A percentile compares a stretch with the other conserved stretches of the same genome.
These are phyloP conservation scores for Halocaridina rubra DNA, from an alignment of 2,888 invertebrate species.

Conservation along the genomic window DNA sequence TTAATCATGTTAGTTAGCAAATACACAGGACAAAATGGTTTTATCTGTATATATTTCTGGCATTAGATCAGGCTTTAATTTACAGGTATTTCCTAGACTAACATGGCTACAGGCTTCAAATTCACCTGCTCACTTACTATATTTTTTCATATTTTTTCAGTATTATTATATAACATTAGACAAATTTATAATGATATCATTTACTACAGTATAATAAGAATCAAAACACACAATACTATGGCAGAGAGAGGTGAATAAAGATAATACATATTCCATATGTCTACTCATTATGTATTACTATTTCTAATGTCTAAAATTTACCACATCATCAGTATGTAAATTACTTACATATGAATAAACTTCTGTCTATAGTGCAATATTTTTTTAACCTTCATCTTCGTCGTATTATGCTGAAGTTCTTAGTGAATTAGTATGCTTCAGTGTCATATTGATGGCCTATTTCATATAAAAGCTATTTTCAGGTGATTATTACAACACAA, in stretches of 20 bases:
- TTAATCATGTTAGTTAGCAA: background rate
- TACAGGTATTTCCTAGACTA: background rate
- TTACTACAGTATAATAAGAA: no score
- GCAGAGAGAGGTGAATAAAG: slow-evolving; percentile 42
- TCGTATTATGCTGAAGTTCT: background rate
- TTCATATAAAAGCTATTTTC: background rate
- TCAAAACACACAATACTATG: slow-evolving; percentile 31
- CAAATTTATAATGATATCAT: no score
- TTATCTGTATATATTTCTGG: no score
- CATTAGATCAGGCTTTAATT: background rate
- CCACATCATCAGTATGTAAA: slow-evolving; percentile 51
- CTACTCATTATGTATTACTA: slow-evolving; percentile 54
- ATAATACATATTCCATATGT: slow-evolving; percentile 42
- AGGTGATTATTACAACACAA: background rate
- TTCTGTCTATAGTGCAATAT: slow-evolving; percentile 9
- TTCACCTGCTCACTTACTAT: slow-evolving; percentile 31
- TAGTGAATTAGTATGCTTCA: background rate
- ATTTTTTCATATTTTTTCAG: slow-evolving; percentile 42
- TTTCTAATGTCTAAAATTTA: slow-evolving; percentile 55
- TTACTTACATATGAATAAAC: slow-evolving; percentile 53
- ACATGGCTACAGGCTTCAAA: slow-evolving; percentile 38
- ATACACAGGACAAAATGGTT: no score
- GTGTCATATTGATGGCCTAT: background rate
- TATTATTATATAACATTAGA: slow-evolving; percentile 24
- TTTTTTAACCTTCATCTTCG: background rate